Percentiles rank a stretch among this genome's conserved stretches.
Evolutionary conservation across 2,113 vertebrate genomes (phyloP).

Genomic region (Malurus melanocephalus): DNA sequence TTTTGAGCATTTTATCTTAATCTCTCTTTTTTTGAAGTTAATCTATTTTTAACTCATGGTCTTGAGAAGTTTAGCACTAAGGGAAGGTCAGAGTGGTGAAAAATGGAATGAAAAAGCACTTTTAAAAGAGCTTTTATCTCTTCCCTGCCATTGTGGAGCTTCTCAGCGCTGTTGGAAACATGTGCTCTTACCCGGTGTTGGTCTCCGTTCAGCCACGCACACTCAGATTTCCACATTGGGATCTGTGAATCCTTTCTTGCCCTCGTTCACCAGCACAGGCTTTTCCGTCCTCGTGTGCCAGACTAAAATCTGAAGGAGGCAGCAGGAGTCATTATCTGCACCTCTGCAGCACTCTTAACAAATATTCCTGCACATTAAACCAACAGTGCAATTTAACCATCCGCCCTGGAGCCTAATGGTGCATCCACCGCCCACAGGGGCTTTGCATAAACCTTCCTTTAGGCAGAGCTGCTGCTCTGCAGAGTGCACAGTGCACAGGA

Average conservation of each 20-base stretch:
- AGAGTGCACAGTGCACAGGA: not conserved
- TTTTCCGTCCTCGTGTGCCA: slow-evolving; percentile 98
- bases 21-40: too few relatives aligned
- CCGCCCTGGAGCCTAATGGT: slow-evolving; percentile 28
- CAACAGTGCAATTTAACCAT: slow-evolving; percentile 32
- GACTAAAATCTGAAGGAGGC: slow-evolving; percentile 87
- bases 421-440: not conserved
- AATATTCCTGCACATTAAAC: slow-evolving; percentile 38
- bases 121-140: not conserved
- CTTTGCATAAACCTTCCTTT: slow-evolving; percentile 35
- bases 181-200: not conserved
- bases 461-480: not conserved
- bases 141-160: not conserved
- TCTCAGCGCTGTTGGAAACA: not conserved
- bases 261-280: slow-evolving; percentile 95
- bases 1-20: not conserved
- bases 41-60: not conserved
- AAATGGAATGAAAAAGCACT: not conserved
- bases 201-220: not conserved
- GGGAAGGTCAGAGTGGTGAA: not conserved
- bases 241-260: slow-evolving; percentile 97
- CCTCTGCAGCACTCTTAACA: slow-evolving; percentile 1
- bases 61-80: not conserved
- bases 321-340: slow-evolving; percentile 34
- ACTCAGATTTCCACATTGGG: slow-evolving; percentile 93